Percentiles rank a stretch among this genome's conserved stretches.
Evolutionary conservation across 2,888 invertebrate species (phyloP).

Genomic region (Lasioglossum villosulum): DNA sequence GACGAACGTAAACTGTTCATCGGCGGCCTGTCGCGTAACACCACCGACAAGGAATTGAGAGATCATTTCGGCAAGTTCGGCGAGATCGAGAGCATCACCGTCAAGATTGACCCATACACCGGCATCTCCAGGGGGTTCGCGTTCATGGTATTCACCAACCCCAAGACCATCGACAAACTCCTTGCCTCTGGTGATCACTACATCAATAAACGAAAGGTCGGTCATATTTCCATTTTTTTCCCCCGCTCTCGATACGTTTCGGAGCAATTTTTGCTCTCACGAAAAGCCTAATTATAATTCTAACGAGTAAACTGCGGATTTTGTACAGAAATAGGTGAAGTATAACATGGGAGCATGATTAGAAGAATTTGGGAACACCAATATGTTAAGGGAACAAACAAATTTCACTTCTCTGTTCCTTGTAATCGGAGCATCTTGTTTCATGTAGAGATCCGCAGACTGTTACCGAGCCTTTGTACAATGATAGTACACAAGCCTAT

Average conservation of each 20-base stretch:
- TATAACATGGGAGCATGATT: neutral
- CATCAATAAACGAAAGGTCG: conserved; percentile 87
- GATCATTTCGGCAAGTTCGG: conserved; percentile 88
- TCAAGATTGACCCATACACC: conserved; percentile 88
- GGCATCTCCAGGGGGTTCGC: conserved; percentile 88
- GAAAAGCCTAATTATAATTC: neutral
- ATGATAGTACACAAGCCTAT: neutral
- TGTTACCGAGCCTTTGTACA: neutral
- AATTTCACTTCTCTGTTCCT: neutral
- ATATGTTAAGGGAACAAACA: neutral
- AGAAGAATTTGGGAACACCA: neutral
- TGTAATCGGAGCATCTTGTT: neutral
- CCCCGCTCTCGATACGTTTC: neutral
- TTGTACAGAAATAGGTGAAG: neutral
- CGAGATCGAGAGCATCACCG: conserved; percentile 87
- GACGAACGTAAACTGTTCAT: conserved; percentile 88
- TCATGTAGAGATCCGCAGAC: neutral
- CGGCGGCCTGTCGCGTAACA: conserved; percentile 88
- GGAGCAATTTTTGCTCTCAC: neutral
- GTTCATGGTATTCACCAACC: conserved; percentile 87
- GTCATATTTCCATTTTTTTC: conserved; percentile 37
- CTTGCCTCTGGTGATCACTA: conserved; percentile 86
- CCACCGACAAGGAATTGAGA: conserved; percentile 87
- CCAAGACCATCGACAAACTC: conserved; percentile 86
- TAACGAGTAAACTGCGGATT: neutral